These are phyloP conservation scores for Drosophila truncata DNA, from an alignment of 1,140 invertebrate species.

Conservation along the genomic window DNA sequence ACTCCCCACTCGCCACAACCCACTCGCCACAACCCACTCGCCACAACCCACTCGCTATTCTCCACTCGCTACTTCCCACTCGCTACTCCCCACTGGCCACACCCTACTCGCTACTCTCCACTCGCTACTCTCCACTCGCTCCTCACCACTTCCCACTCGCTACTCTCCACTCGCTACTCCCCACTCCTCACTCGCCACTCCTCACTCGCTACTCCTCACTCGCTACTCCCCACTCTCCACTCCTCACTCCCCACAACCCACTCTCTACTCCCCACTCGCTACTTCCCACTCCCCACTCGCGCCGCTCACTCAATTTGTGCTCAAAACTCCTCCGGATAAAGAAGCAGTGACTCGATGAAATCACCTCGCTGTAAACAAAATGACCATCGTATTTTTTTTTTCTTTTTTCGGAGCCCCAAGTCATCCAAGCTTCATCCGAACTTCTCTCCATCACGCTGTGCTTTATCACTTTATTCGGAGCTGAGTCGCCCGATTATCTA, in stretches of 20 bases:
- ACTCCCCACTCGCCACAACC: too few relatives aligned
- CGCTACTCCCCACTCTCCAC: neutral
- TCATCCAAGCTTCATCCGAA: slow-evolving; percentile 25
- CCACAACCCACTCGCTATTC: too few relatives aligned
- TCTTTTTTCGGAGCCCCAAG: neutral
- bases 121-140: neutral
- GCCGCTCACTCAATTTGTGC: slow-evolving; percentile 28
- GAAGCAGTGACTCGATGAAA: slow-evolving; percentile 24
- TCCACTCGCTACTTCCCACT: too few relatives aligned
- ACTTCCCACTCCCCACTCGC: neutral
- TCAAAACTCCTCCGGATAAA: neutral
- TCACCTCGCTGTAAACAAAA: slow-evolving; percentile 16
- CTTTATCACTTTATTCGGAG: slow-evolving; percentile 40
- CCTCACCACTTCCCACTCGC: neutral
- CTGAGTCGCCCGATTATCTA: slow-evolving; percentile 43
- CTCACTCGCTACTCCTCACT: neutral
- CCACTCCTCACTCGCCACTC: neutral
- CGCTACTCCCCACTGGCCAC: too few relatives aligned
- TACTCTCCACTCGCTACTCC: neutral
- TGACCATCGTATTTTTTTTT: slow-evolving; percentile 13
- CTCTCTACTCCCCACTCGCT: neutral
- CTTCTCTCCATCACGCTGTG: slow-evolving; percentile 32
- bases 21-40: too few relatives aligned
- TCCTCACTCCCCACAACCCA: neutral
- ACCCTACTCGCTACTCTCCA: too few relatives aligned